Percentiles rank a stretch among this genome's conserved stretches.
Conservation (phyloP, 2,113 vertebrate genomes). For the Cyprinodon variegatus region DNA sequence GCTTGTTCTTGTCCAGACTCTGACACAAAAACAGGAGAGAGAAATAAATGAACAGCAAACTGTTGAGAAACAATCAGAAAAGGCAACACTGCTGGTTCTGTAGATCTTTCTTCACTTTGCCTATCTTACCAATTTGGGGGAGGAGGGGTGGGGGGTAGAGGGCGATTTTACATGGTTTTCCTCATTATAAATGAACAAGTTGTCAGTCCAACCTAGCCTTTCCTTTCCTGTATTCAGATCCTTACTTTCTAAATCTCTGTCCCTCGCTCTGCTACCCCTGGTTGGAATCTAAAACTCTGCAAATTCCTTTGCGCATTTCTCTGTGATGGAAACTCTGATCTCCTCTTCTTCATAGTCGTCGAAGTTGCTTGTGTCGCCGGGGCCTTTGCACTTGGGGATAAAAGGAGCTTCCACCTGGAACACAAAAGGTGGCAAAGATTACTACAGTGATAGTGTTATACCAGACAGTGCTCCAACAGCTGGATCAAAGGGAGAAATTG, state of each 20-base stretch:
- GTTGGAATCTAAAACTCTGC: conserved; percentile 87
- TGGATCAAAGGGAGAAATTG: background rate
- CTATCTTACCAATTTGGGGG: conserved; percentile 54
- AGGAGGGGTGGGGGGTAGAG: background rate
- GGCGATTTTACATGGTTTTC: conserved; percentile 68
- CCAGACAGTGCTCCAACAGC: background rate
- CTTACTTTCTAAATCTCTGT: conserved; percentile 61
- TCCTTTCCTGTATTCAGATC: conserved; percentile 58
- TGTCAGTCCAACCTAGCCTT: conserved; percentile 72
- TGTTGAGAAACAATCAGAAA: conserved; percentile 79
- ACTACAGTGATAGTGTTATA: background rate
- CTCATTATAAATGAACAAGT: conserved; percentile 77
- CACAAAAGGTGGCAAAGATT: conserved; percentile 1
- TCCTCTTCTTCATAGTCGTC: conserved; percentile 96
- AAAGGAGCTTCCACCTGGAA: conserved; percentile 91
- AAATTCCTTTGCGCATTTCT: conserved; percentile 95
- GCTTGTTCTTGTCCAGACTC: conserved; percentile 63
- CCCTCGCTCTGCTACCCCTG: conserved; percentile 59
- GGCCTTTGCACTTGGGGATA: conserved; percentile 95
- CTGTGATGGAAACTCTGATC: conserved; percentile 90
- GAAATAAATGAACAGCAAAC: conserved; percentile 75
- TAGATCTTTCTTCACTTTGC: conserved; percentile 67
- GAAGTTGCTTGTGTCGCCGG: conserved; percentile 94
- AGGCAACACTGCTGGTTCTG: conserved; percentile 84
- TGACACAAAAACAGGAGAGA: conserved; percentile 69